Conservation (phyloP, 2,797 vertebrate species). For the Phaenicophaeus curvirostris region DNA sequence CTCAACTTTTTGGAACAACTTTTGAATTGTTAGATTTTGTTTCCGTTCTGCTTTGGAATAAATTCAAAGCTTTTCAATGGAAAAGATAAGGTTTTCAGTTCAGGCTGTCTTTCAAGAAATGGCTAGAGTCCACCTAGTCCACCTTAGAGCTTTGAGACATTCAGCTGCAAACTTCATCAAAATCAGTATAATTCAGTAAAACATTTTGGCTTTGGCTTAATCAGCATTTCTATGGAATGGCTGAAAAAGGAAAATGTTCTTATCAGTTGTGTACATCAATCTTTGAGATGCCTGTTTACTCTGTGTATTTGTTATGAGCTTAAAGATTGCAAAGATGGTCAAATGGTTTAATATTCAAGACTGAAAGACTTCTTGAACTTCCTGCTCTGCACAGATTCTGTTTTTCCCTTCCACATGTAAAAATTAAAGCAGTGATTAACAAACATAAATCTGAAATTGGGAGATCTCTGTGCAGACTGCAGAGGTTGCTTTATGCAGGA, state of each 20-base stretch:
- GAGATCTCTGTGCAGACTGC: neutral
- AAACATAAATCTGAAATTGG: conserved; percentile 8
- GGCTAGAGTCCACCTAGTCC: neutral
- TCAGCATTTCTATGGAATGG: neutral
- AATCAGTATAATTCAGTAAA: neutral
- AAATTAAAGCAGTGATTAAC: neutral
- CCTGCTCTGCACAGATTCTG: neutral
- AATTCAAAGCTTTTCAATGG: neutral
- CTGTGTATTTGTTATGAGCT: neutral
- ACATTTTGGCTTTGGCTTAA: neutral
- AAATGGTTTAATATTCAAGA: neutral
- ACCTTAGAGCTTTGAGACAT: neutral
- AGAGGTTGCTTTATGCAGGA: conserved; percentile 17
- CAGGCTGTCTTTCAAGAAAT: neutral
- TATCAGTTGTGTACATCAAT: neutral
- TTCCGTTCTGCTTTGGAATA: neutral
- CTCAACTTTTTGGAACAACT: neutral
- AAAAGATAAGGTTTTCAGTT: neutral
- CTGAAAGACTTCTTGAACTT: conserved; percentile 33
- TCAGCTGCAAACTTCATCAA: neutral
- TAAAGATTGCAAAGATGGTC: neutral
- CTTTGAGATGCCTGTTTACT: neutral
- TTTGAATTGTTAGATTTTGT: neutral
- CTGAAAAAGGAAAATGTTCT: neutral
- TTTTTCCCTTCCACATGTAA: conserved; percentile 28